These are phyloP conservation scores for Ptiloglossa arizonensis DNA, from an alignment of 1,140 invertebrate genomes.

Conservation along the genomic window DNA sequence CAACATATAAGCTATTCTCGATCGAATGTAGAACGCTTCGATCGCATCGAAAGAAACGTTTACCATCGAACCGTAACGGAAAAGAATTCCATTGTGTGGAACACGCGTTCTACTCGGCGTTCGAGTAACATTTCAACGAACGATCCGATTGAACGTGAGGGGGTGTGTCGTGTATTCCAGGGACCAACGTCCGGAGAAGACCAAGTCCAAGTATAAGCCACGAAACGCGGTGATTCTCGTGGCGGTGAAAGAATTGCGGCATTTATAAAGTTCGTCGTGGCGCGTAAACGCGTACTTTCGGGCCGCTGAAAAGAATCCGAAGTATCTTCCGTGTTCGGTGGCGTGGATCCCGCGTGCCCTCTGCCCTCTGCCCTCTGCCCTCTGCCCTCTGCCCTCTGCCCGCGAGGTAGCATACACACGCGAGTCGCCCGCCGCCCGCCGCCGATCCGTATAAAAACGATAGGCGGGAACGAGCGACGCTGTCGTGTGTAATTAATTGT, in stretches of 20 bases:
- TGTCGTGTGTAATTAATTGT: conserved; percentile 49
- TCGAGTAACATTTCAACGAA: not conserved
- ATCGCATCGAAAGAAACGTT: too few species aligned
- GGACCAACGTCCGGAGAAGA: not conserved
- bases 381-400: conserved; percentile 1
- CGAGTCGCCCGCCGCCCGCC: too few species aligned
- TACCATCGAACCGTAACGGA: too few species aligned
- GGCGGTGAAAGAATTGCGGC: conserved; percentile 40
- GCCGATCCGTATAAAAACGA: conserved; percentile 25
- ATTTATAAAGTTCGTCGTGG: conserved; percentile 40
- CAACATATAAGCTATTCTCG: too few species aligned
- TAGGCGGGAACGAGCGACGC: not conserved
- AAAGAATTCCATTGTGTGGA: too few species aligned
- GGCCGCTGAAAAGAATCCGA: conserved; percentile 33
- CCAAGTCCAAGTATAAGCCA: conserved; percentile 21
- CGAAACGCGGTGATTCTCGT: conserved; percentile 8
- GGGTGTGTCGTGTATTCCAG: too few species aligned
- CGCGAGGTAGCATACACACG: not conserved
- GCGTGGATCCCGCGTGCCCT: not conserved
- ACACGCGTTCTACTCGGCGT: too few species aligned
- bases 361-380: not conserved
- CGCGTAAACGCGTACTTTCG: conserved; percentile 40
- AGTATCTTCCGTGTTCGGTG: conserved; percentile 35
- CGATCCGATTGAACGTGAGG: too few species aligned
- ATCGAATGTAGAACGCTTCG: too few species aligned